A percentile compares a stretch with the other conserved stretches of the same genome.
Conservation (phyloP, 2,113 vertebrate species). For the Lepus timidus region DNA sequence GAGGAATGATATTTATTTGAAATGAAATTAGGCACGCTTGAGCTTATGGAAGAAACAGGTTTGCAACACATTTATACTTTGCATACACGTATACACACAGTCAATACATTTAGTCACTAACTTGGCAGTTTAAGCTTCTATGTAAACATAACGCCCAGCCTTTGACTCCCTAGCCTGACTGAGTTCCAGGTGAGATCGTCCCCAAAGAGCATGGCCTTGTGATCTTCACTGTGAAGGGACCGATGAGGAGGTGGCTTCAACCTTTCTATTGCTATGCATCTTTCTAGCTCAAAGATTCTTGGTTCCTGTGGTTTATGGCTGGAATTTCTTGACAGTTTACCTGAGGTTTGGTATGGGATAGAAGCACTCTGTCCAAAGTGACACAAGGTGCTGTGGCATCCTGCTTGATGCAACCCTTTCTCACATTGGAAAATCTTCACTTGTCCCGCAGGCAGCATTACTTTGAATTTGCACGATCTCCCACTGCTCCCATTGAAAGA, state of each 20-base stretch:
- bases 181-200: neutral
- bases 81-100: neutral
- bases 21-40: neutral
- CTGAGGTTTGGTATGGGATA: neutral
- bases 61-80: neutral
- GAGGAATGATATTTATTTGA: neutral
- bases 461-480: constrained; percentile 30
- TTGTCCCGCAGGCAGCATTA: accelerated
- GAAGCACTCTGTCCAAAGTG: constrained; percentile 49
- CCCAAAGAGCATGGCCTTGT: neutral
- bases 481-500: constrained; percentile 40
- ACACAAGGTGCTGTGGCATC: neutral
- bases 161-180: neutral
- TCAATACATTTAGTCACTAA: neutral
- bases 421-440: neutral
- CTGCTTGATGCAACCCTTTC: neutral
- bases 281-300: neutral
- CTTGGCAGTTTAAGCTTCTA: neutral
- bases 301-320: neutral
- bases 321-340: neutral
- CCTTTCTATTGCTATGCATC: neutral
- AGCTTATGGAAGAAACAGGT: neutral
- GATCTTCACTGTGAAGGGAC: neutral
- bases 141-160: accelerated
- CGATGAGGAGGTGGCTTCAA: neutral